Conservation (phyloP, 2,888 invertebrate species). For the Acanthosoma haemorrhoidale region DNA sequence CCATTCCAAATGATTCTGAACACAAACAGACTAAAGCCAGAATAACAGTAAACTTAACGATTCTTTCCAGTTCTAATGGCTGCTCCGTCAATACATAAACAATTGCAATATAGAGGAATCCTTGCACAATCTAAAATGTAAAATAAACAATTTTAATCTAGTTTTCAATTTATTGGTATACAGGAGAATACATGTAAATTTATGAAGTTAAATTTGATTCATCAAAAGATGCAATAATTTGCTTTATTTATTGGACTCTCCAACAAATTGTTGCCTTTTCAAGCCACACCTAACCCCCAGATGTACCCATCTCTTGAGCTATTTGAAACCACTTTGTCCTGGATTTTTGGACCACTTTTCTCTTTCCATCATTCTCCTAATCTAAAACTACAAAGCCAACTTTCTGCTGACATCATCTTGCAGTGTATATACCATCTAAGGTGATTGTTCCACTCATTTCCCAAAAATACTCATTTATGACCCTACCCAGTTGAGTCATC, state of each 20-base stretch:
- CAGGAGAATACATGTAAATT: no score
- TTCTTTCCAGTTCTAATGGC: conserved; percentile 63
- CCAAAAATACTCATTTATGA: no score
- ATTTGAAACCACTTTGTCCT: not conserved
- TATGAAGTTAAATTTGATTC: no score
- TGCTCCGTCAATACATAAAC: conserved; percentile 71
- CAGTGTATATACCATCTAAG: no score
- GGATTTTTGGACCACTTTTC: no score
- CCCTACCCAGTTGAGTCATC: no score
- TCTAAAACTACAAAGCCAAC: no score
- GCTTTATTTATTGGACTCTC: not conserved
- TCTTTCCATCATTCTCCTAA: no score
- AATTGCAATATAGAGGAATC: conserved; percentile 61
- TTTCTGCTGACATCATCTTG: no score
- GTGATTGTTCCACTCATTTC: no score
- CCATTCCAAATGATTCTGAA: conserved; percentile 71
- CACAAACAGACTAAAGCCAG: conserved; percentile 67
- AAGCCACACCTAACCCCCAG: not conserved
- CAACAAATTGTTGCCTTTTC: not conserved
- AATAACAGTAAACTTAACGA: conserved; percentile 62
- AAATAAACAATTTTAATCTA: not conserved
- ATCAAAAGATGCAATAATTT: not conserved
- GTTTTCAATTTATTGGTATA: not conserved
- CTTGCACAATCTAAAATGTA: conserved; percentile 51
- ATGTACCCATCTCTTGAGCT: not conserved